Evolutionary conservation across 2,888 invertebrate species (phyloP).

Genomic region (Hypomecis atomaria): DNA sequence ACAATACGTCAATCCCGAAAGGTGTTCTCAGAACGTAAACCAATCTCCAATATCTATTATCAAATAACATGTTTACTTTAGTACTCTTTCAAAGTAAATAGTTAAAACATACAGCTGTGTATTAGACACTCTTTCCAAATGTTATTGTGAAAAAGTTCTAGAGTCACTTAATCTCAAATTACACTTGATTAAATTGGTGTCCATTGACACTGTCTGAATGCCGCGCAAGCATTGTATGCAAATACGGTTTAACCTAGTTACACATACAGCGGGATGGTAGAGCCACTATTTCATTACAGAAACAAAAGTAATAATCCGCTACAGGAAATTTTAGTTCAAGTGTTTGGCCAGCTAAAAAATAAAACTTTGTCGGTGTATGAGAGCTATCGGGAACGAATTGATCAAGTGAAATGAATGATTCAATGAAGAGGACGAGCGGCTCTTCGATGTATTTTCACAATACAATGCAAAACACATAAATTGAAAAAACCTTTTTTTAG

Average conservation of each 20-base stretch:
- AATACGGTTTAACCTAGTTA: conserved; percentile 34
- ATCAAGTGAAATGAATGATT: conserved; percentile 48
- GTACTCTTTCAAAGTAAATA: conserved; percentile 10
- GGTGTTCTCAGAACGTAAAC: conserved; percentile 20
- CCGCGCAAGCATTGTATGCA: conserved; percentile 48
- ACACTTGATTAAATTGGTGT: conserved; percentile 43
- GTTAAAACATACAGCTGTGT: not conserved
- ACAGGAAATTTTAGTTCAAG: not conserved
- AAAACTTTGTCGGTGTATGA: not conserved
- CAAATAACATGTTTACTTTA: conserved; percentile 6
- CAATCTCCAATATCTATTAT: conserved; percentile 9
- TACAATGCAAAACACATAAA: not conserved
- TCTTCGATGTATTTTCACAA: not conserved
- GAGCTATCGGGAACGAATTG: conserved; percentile 46
- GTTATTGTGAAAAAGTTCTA: conserved; percentile 9
- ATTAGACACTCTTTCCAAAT: not conserved
- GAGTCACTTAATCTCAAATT: conserved; percentile 34
- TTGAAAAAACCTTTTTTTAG: too few relatives aligned
- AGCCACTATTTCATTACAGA: not conserved
- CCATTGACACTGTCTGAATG: conserved; percentile 28
- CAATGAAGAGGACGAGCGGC: not conserved
- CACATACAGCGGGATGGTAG: not conserved
- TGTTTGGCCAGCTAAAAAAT: not conserved
- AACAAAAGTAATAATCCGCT: too few relatives aligned
- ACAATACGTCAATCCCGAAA: conserved; percentile 14